Percentiles rank a stretch among this genome's conserved stretches.
These are phyloP conservation scores for Cyanoramphus novaezelandiae DNA, from an alignment of 2,113 vertebrate genomes.

Conservation along the genomic window DNA sequence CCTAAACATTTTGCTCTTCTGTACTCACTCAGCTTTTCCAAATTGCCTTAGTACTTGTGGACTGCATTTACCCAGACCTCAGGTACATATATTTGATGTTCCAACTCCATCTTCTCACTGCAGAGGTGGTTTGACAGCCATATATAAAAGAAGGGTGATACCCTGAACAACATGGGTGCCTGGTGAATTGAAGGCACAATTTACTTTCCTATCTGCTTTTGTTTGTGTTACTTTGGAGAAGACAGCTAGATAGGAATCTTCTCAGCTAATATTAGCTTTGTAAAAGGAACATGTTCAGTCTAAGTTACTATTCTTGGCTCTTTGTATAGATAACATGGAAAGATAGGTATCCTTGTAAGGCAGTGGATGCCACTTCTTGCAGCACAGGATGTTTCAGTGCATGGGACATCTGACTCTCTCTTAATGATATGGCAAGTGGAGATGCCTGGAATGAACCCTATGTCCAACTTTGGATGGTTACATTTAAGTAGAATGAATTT, in stretches of 20 bases:
- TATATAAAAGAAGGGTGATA: not conserved
- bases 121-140: not conserved
- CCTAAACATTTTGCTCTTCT: not conserved
- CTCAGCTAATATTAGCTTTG: not conserved
- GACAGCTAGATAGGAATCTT: not conserved
- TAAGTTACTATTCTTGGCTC: not conserved
- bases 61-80: not conserved
- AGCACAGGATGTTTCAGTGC: not conserved
- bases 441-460: not conserved
- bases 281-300: not conserved
- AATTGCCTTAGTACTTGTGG: not conserved
- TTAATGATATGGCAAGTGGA: not conserved
- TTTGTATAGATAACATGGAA: not conserved
- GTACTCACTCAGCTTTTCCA: not conserved
- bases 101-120: not conserved
- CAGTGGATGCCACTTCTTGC: not conserved
- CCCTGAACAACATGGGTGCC: not conserved
- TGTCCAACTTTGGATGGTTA: not conserved
- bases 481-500: not conserved
- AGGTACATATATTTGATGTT: not conserved
- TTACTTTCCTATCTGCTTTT: not conserved
- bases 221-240: not conserved
- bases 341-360: not conserved
- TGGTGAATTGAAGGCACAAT: not conserved
- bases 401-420: not conserved